Percentiles rank a stretch among this genome's conserved stretches.
These are phyloP conservation scores for Choloepus hoffmanni DNA, from an alignment of 2,113 vertebrate species.

Conservation along the genomic window DNA sequence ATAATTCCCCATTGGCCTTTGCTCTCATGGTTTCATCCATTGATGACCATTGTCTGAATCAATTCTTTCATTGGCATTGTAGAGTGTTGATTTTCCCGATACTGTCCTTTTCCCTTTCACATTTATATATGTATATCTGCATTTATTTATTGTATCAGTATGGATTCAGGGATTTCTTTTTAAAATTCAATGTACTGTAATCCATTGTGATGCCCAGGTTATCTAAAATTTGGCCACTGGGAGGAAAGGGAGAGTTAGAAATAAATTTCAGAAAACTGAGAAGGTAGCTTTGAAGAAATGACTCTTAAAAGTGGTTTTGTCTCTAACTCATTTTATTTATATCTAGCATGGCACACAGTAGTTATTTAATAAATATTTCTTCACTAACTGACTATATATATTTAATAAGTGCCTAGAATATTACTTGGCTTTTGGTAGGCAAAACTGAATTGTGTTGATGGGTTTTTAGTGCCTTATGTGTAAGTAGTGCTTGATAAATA, in stretches of 20 bases:
- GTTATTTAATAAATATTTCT: background rate
- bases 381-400: background rate
- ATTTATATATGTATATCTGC: accelerated
- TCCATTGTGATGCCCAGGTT: background rate
- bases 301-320: background rate
- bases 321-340: background rate
- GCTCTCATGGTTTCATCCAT: no score
- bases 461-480: background rate
- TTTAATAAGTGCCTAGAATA: no score
- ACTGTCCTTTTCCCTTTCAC: no score
- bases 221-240: background rate
- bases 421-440: background rate
- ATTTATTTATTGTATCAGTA: accelerated
- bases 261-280: background rate
- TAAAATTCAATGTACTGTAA: background rate
- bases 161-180: background rate
- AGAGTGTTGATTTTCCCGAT: background rate
- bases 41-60: background rate
- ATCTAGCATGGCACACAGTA: background rate
- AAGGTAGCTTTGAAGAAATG: background rate
- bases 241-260: background rate
- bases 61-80: no score
- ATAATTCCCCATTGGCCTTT: background rate
- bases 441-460: background rate
- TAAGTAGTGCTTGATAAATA: background rate